Percentiles rank a stretch among this genome's conserved stretches.
Evolutionary conservation across 2,113 vertebrate genomes (phyloP).

Genomic region (Dipodomys ordii): DNA sequence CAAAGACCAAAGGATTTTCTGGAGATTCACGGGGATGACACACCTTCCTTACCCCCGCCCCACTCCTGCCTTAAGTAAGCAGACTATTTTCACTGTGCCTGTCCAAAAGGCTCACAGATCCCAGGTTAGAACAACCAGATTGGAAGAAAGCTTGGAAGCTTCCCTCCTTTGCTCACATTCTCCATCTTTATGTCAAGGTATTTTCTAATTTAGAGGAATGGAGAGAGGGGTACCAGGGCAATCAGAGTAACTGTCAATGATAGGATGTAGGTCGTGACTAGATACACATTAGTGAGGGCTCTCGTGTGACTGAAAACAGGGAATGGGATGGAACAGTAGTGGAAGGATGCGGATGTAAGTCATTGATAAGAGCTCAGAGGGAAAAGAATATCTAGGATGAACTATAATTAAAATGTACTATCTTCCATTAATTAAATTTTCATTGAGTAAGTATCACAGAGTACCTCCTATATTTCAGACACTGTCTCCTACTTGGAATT

Average conservation of each 20-base stretch:
- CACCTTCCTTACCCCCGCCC: neutral
- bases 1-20: accelerated
- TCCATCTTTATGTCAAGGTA: conserved; percentile 33
- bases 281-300: neutral
- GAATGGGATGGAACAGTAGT: neutral
- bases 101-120: neutral
- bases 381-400: neutral
- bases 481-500: neutral
- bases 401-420: neutral
- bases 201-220: neutral
- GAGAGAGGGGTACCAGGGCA: neutral
- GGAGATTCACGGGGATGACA: neutral
- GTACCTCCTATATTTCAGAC: conserved; percentile 5
- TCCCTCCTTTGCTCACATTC: neutral
- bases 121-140: neutral
- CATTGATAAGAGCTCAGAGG: neutral
- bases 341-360: neutral
- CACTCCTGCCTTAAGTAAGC: neutral
- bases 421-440: conserved; percentile 29
- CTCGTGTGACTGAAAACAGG: neutral
- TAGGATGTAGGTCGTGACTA: neutral
- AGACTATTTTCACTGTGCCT: neutral
- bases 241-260: neutral
- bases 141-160: neutral
- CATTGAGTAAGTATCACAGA: neutral